Conservation (phyloP, 2,888 invertebrate species). For the Euzetes globulus region DNA sequence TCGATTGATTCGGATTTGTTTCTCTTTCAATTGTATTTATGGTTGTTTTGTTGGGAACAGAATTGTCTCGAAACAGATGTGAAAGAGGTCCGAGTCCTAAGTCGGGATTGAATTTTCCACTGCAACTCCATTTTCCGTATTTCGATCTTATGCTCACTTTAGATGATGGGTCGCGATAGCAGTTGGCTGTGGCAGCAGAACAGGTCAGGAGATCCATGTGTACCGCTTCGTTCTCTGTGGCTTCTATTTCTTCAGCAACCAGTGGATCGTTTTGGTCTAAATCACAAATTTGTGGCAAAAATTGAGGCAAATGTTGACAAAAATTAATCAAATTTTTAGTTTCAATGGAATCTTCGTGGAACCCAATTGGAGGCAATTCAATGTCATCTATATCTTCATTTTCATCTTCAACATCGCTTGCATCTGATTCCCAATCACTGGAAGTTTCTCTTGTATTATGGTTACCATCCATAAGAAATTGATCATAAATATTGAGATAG, state of each 20-base stretch:
- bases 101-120: conserved; percentile 21
- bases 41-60: not conserved
- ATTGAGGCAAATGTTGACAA: not conserved
- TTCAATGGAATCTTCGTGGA: not conserved
- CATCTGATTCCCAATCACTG: not conserved
- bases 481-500: conserved; percentile 8
- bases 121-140: conserved; percentile 28
- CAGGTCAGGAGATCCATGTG: conserved; percentile 29
- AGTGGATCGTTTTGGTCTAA: conserved; percentile 2
- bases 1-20: too few species aligned
- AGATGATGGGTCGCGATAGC: conserved; percentile 12
- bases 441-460: not conserved
- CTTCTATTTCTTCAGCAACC: not conserved
- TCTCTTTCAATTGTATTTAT: not conserved
- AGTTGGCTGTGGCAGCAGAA: conserved; percentile 23
- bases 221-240: not conserved
- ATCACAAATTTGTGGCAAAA: conserved; percentile 6
- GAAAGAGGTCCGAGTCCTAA: conserved; percentile 28
- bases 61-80: conserved; percentile 8
- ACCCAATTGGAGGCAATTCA: not conserved
- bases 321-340: not conserved
- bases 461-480: not conserved
- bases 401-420: not conserved
- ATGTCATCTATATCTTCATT: not conserved
- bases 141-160: not conserved